Evolutionary conservation across 2,888 invertebrate species (phyloP), one percentile per base, ranked within the genome.

Genomic region (Microplitis manilae): DNA sequence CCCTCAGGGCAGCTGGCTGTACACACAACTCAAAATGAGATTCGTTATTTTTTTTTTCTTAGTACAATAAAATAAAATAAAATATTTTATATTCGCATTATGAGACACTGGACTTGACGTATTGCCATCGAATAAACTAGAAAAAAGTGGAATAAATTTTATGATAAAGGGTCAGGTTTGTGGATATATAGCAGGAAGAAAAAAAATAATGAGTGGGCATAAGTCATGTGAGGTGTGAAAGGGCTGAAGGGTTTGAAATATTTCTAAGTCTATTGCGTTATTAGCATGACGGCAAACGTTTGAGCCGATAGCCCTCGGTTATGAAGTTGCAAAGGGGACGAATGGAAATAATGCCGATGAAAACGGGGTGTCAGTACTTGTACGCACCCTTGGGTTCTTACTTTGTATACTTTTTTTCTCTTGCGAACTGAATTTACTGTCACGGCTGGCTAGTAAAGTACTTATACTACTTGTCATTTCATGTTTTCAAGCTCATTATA

Each of bases 201-300:
- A 68, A 74, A 74, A 68, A 73, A n/a, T 6, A 67, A 67, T 41
- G 62, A 65, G 59, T 41, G 5, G 8, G 60, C 1, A 60, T 64
- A 69, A 77, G 68, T 69, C 39, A 65, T 71, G 67, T 40, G 75
- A 67, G 75, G 68, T 59, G 38, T 17, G 6, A 8, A 60, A 62
- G 50, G 50, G 50, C 9, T 50, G 5, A 50, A 50, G 13, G 13
- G 50, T 13, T 50, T 50, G 50, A 50, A 13, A 50, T 30, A 30
- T 30, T 30, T 30, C 30, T 30, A 30, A 30, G 30, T 30, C 30
- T 30, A 30, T 30, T 80, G 78, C 84, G 83, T 88, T 88, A 88
- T 88, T 88, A 88, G 86, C 84, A 87, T 85, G 84, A 83, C 84
- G 84, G 84, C 85, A 83, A 86, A 83, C 81, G 83, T 82, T 85